Evolutionary conservation across 2,797 vertebrate species (phyloP).

Genomic region (Cyclopterus lumpus): DNA sequence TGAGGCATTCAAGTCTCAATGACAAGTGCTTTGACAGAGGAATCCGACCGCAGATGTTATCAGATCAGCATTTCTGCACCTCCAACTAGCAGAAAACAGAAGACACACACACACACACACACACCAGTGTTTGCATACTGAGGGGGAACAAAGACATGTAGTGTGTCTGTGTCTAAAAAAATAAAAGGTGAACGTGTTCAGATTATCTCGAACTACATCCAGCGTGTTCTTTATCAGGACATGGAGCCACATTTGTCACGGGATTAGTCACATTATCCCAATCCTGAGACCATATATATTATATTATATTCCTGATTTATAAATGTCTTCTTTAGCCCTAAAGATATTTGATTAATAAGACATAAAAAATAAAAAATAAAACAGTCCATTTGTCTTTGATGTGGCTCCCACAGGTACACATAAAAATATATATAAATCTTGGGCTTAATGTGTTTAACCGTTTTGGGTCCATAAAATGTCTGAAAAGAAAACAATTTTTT

Average conservation of each 20-base stretch:
- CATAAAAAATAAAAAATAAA: neutral
- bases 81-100: slow-evolving; percentile 30
- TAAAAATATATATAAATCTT: too few species aligned
- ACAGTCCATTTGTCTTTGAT: neutral
- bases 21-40: slow-evolving; percentile 68
- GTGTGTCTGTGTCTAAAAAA: slow-evolving; percentile 13
- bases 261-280: neutral
- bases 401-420: neutral
- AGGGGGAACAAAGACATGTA: slow-evolving; percentile 35
- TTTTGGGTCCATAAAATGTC: neutral
- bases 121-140: slow-evolving; percentile 15
- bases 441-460: accelerated
- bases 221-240: slow-evolving; percentile 6
- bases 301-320: neutral
- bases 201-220: slow-evolving; percentile 16
- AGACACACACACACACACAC: slow-evolving; percentile 3
- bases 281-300: neutral
- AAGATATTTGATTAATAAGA: neutral
- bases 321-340: neutral
- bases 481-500: neutral
- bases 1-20: slow-evolving; percentile 59
- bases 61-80: slow-evolving; percentile 68
- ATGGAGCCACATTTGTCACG: neutral
- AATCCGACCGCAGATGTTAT: slow-evolving; percentile 69
- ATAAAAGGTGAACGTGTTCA: slow-evolving; percentile 16